Evolutionary conservation across 2,113 vertebrate species (phyloP), one percentile per base, ranked within the genome.

Genomic region (Corvus moneduloides): DNA sequence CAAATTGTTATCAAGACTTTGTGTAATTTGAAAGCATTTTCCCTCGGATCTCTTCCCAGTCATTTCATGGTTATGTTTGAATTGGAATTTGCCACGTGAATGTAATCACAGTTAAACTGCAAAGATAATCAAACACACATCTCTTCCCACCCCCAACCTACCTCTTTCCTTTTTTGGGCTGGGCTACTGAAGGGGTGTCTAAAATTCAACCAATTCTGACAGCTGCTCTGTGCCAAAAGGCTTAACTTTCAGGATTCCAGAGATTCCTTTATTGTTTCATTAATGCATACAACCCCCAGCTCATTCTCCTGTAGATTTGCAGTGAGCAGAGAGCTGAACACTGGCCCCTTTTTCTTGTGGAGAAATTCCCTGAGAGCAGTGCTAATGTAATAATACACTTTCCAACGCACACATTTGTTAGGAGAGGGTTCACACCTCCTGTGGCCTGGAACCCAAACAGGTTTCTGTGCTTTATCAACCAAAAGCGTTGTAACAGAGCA

Each of bases 121-220:
- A 72, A 52, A 87, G 32, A 35, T 6, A 48, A 48, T 44, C 73
- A 68, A 51, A 76, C 8, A 9, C 41, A 9, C 4, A 13, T 72
- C 80, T 55, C 79, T 68, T 83, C 74, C 84, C 44, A 78, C 52
- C 87, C 93, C 77, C 78, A 83, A 27, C 35, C 64, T 75, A 79
- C 52, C 30, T 59, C 73, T 81, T 75, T 76, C 56, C 51, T 19
- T 69, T 39, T 81, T 46, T n/a, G 85, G 92, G 54, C 73, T 87
- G 74, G 58, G 11, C 76, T 84, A 14, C 59, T 75, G 64, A 83
- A 87, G 55, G 84, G 84, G 55, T 95, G 84, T 90, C 95, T 89
- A 94, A 94, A 96, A 94, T 84, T 33, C 91, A 96, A 95, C 81
- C 69, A 90, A 95, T 95, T 97, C 93, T 95, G 95, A 94, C 92